Conservation (phyloP, 1,140 invertebrate genomes). For the Piezodorus guildinii region DNA sequence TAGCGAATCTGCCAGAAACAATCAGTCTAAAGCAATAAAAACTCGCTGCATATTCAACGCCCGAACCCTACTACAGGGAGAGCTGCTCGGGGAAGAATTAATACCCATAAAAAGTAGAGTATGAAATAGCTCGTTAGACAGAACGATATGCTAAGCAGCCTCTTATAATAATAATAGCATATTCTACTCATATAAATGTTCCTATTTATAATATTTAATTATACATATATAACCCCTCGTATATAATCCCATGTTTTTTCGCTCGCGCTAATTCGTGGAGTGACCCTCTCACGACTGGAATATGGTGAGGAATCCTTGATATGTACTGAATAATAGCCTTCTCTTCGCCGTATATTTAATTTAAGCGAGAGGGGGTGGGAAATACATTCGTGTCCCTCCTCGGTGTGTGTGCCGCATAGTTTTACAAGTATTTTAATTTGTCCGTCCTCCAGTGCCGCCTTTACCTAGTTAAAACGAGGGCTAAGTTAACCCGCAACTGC, state of each 20-base stretch:
- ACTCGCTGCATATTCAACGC: slow-evolving; percentile 6
- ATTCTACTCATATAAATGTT: neutral
- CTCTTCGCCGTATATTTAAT: slow-evolving; percentile 7
- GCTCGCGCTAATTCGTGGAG: too few relatives aligned
- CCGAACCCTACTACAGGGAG: neutral
- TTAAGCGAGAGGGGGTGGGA: neutral
- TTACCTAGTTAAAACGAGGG: neutral
- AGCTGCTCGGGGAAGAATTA: neutral
- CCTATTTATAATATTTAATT: slow-evolving; percentile 5
- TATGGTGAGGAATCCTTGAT: slow-evolving; percentile 7
- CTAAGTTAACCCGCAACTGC: too few relatives aligned
- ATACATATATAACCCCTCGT: neutral
- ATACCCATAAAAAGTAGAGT: slow-evolving; percentile 11
- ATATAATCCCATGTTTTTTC: too few relatives aligned
- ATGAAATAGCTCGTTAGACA: slow-evolving; percentile 7
- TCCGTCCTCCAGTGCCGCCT: neutral
- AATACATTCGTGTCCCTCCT: slow-evolving; percentile 4
- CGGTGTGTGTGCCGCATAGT: neutral
- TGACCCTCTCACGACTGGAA: too few relatives aligned
- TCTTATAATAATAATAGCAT: slow-evolving; percentile 3
- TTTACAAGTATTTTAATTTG: slow-evolving; percentile 15
- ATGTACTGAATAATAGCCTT: neutral
- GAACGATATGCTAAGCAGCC: slow-evolving; percentile 5
- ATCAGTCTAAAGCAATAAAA: slow-evolving; percentile 12
- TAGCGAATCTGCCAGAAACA: neutral